These are phyloP conservation scores for Colletes collaris DNA, from an alignment of 2,888 invertebrate species.

Conservation along the genomic window DNA sequence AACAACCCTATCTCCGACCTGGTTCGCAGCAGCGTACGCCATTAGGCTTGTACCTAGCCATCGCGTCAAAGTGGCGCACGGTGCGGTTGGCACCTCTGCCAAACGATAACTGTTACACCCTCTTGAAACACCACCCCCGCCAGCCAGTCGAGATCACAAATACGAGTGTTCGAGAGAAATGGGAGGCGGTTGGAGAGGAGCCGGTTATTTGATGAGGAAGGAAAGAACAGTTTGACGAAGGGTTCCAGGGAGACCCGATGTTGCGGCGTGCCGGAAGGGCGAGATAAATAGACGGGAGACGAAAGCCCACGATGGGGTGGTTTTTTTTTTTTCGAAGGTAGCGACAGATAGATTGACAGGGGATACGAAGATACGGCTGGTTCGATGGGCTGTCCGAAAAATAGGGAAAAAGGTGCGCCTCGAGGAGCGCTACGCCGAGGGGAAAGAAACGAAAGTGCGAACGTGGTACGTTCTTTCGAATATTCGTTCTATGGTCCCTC, in stretches of 20 bases:
- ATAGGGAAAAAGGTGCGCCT: slow-evolving; percentile 8
- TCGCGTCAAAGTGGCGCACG: slow-evolving; percentile 66
- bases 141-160: not conserved
- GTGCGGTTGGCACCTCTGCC: slow-evolving; percentile 77
- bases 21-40: slow-evolving; percentile 37
- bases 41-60: slow-evolving; percentile 62
- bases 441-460: slow-evolving; percentile 9
- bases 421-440: slow-evolving; percentile 2
- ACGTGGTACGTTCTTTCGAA: not conserved
- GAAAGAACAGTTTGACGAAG: slow-evolving; percentile 20
- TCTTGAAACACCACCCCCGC: slow-evolving; percentile 23
- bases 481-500: not conserved
- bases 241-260: slow-evolving; percentile 6
- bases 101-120: slow-evolving; percentile 77
- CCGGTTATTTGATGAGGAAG: slow-evolving; percentile 11
- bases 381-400: slow-evolving; percentile 18
- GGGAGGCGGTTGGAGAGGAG: not conserved
- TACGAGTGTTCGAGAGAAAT: too few relatives aligned
- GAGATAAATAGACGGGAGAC: slow-evolving; percentile 47
- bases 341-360: slow-evolving; percentile 49
- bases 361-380: slow-evolving; percentile 32
- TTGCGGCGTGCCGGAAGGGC: not conserved
- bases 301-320: slow-evolving; percentile 17
- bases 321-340: slow-evolving; percentile 28
- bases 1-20: slow-evolving; percentile 41